Conservation (phyloP, 1,140 invertebrate genomes). For the Holcopasites calliopsidis region DNA sequence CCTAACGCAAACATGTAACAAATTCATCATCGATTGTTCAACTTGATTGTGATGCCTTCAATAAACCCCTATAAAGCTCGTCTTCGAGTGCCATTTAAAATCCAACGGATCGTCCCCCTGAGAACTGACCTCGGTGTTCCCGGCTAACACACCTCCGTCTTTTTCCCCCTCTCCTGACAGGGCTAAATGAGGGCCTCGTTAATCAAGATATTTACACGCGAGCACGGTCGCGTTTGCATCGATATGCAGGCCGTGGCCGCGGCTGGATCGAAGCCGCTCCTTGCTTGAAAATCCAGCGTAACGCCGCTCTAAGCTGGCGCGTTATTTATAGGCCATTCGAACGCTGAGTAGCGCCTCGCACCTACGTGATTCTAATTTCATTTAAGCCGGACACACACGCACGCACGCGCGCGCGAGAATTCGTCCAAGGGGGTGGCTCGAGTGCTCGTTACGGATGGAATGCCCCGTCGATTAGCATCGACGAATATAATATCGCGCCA, state of each 20-base stretch:
- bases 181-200: slow-evolving; percentile 58
- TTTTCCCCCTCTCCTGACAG: background rate
- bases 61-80: no score
- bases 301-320: slow-evolving; percentile 54
- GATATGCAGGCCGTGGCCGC: slow-evolving; percentile 58
- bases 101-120: no score
- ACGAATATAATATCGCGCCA: slow-evolving; percentile 23
- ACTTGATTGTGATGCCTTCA: no score
- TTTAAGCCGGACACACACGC: slow-evolving; percentile 43
- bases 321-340: slow-evolving; percentile 70
- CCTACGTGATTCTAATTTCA: slow-evolving; percentile 63
- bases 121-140: slow-evolving; percentile 41
- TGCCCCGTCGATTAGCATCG: slow-evolving; percentile 34
- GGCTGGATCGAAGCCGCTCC: slow-evolving; percentile 64
- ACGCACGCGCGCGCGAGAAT: slow-evolving; percentile 38
- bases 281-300: slow-evolving; percentile 65
- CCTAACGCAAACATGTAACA: no score
- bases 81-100: no score
- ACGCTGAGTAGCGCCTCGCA: slow-evolving; percentile 56
- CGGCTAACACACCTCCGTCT: background rate
- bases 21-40: no score
- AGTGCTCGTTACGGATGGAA: slow-evolving; percentile 39
- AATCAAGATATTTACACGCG: slow-evolving; percentile 74
- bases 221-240: slow-evolving; percentile 61
- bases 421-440: slow-evolving; percentile 15